Evolutionary conservation across 2,888 invertebrate species (phyloP).

Genomic region (Polydrusus cervinus): DNA sequence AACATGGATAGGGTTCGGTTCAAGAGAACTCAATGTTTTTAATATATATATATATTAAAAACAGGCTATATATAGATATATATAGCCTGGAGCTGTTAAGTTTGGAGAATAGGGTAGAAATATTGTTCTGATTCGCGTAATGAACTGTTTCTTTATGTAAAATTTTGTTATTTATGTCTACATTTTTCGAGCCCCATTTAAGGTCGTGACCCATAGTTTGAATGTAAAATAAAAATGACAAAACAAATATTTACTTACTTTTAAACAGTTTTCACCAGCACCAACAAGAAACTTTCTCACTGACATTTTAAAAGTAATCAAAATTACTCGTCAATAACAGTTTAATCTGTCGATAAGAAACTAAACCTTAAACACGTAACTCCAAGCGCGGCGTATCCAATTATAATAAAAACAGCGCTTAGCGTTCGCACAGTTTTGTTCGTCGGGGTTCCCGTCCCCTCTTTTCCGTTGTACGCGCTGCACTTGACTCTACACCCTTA

Average conservation of each 20-base stretch:
- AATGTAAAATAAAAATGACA: neutral
- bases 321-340: slow-evolving; percentile 13
- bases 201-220: too few species aligned
- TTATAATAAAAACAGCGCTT: slow-evolving; percentile 44
- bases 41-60: too few species aligned
- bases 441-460: slow-evolving; percentile 47
- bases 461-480: slow-evolving; percentile 42
- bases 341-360: slow-evolving; percentile 15
- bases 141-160: too few species aligned
- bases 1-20: too few species aligned
- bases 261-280: slow-evolving; percentile 64
- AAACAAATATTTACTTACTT: slow-evolving; percentile 60
- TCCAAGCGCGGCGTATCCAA: slow-evolving; percentile 43
- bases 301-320: slow-evolving; percentile 57
- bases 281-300: slow-evolving; percentile 62
- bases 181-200: too few species aligned
- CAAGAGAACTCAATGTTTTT: too few species aligned
- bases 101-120: too few species aligned
- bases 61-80: too few species aligned
- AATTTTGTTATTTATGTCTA: too few species aligned
- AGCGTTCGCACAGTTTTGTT: slow-evolving; percentile 52
- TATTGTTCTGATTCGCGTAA: too few species aligned
- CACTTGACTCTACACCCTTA: slow-evolving; percentile 54
- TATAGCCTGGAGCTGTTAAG: too few species aligned
- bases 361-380: slow-evolving; percentile 16